Evolutionary conservation across 2,888 invertebrate genomes (phyloP).

Genomic region (Beris morrisii): DNA sequence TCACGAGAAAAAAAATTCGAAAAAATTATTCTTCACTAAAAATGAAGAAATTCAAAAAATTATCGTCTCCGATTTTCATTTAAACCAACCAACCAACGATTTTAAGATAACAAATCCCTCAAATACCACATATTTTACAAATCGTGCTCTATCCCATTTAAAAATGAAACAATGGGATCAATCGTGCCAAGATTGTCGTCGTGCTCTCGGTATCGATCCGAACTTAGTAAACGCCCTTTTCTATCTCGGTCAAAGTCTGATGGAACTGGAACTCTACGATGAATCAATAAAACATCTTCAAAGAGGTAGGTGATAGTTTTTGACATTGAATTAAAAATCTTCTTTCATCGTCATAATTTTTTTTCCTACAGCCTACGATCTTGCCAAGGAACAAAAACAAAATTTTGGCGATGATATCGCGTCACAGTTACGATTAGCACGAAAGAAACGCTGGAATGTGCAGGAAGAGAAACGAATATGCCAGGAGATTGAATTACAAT

Average conservation of each 20-base stretch:
- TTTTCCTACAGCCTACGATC: conserved; percentile 69
- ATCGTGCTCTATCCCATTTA: conserved; percentile 88
- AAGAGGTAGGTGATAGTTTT: conserved; percentile 65
- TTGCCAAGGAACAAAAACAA: conserved; percentile 91
- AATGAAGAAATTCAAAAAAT: too few relatives aligned
- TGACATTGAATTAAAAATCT: conserved; percentile 14
- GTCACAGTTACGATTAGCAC: conserved; percentile 81
- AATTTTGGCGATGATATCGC: conserved; percentile 99
- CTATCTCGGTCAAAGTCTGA: conserved; percentile 89
- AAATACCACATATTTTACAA: conserved; percentile 91
- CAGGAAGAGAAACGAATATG: conserved; percentile 92
- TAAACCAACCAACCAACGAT: too few relatives aligned
- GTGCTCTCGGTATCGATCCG: conserved; percentile 90
- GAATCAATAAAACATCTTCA: conserved; percentile 97
- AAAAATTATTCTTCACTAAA: too few relatives aligned
- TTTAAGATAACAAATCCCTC: conserved; percentile 89
- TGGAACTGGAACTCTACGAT: conserved; percentile 87
- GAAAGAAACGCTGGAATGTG: conserved; percentile 88
- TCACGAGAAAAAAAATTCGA: too few relatives aligned
- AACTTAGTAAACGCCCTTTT: conserved; percentile 95
- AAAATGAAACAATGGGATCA: conserved; percentile 89
- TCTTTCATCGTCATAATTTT: background rate
- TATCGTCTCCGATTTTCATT: too few relatives aligned
- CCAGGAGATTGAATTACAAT: conserved; percentile 93
- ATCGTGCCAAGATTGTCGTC: conserved; percentile 86